These are phyloP conservation scores for Bradysia coprophila DNA, from an alignment of 1,140 invertebrate genomes.

Conservation along the genomic window DNA sequence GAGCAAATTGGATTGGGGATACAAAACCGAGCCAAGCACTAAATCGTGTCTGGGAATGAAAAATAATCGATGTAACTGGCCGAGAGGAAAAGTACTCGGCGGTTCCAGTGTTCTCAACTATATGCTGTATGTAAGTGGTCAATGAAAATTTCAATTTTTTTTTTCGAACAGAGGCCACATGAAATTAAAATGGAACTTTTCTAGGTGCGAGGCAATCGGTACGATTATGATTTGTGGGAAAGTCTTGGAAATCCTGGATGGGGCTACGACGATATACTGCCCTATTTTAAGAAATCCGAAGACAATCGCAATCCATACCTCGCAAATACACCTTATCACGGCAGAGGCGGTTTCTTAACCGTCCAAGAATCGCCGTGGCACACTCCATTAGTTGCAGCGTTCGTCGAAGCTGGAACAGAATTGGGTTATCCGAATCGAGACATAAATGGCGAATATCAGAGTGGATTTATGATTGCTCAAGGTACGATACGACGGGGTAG, in stretches of 20 bases:
- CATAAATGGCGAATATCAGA: constrained; percentile 66
- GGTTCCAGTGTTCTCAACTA: constrained; percentile 86
- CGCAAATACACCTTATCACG: constrained; percentile 48
- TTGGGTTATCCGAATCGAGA: constrained; percentile 75
- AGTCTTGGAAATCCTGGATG: constrained; percentile 69
- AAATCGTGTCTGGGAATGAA: constrained; percentile 60
- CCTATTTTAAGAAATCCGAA: constrained; percentile 82
- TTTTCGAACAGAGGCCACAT: no score
- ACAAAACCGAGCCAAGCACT: constrained; percentile 75
- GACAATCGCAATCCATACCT: constrained; percentile 73
- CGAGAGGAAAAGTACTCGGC: constrained; percentile 66
- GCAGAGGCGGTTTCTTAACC: constrained; percentile 53
- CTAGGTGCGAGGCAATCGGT: constrained; percentile 60
- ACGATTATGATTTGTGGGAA: constrained; percentile 86
- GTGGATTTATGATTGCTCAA: constrained; percentile 76
- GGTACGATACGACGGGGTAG: constrained; percentile 71
- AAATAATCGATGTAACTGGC: constrained; percentile 63
- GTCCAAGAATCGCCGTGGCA: constrained; percentile 72
- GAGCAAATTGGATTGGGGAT: constrained; percentile 78
- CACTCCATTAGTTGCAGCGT: constrained; percentile 58
- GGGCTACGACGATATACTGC: constrained; percentile 71
- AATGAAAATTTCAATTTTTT: no score
- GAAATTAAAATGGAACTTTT: no score
- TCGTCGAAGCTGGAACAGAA: constrained; percentile 70
- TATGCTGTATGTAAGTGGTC: constrained; percentile 86